Evolutionary conservation across 2,888 invertebrate genomes (phyloP), one percentile per base, ranked within the genome.

Genomic region (Yponomeuta plumbellus): DNA sequence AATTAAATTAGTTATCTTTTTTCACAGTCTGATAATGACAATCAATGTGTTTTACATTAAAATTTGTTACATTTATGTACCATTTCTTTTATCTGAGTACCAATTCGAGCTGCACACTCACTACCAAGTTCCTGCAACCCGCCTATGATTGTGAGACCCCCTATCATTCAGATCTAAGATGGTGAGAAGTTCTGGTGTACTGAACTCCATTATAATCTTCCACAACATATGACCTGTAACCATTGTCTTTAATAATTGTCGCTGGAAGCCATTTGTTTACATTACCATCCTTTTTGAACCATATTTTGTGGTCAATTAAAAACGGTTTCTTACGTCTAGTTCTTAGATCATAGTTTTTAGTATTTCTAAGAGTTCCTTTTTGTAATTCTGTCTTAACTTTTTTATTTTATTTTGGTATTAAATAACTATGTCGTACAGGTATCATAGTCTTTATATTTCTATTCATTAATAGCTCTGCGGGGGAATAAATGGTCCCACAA

Each of bases 401-500:
- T 26, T 8, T n/a, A 62, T 62, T 62, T 20, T 34, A n/a, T 34
- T 39, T 62, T 34, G 62, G 39, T 20, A 5, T 39, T 59, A 61
- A 56, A 57, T 40, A 61, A 4, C 65, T 11, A 61, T 20, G 62
- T 20, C 23, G 17, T 20, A 67, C 66, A 34, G 71, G 73, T 64
- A 73, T 73, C 69, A 8, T 39, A 39, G 39, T 39, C 11, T 39
- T 39, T 39, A 39, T 8, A 39, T 39, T 39, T 39, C 39, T 39
- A 39, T 39, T 39, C 39, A 52, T 69, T 68, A 39, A 39, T 11
- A 39, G 39, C 11, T 39, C 39, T 39, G 39, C 39, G n/a, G 73
- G 73, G 5, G 73, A 72, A 22, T 61, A 66, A 13, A 69, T 65
- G 11, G 68, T 65, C n/a, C 62, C 67, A 13, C 65, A 64, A 10